phyloP scores from a whole-genome alignment of 2,888 invertebrate genomes.

The Papilio gigon region DNA sequence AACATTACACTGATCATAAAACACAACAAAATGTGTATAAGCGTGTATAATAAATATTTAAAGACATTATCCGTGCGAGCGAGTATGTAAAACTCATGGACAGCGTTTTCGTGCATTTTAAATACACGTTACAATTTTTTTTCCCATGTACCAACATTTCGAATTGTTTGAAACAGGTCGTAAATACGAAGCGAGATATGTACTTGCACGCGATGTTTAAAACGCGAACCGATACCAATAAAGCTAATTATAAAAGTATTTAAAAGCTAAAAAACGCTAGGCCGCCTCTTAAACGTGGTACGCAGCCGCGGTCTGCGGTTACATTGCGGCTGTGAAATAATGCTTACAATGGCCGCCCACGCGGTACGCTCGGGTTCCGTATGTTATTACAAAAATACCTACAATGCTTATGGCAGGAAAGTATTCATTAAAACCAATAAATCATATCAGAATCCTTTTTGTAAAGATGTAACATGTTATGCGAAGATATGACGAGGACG shows the following conservation, averaged over 20 bases:
- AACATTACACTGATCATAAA: not conserved
- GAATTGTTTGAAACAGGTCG: slow-evolving; percentile 40
- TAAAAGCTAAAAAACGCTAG: slow-evolving; percentile 53
- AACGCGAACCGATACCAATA: slow-evolving; percentile 56
- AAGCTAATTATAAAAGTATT: slow-evolving; percentile 68
- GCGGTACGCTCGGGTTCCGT: not conserved
- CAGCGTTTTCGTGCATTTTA: slow-evolving; percentile 37
- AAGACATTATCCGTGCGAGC: slow-evolving; percentile 33
- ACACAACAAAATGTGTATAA: not conserved
- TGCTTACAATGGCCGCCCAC: slow-evolving; percentile 11
- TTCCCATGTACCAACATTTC: slow-evolving; percentile 1
- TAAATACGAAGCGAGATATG: slow-evolving; percentile 42
- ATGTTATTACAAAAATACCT: too few species aligned
- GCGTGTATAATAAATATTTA: slow-evolving; percentile 40
- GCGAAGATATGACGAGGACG: too few species aligned
- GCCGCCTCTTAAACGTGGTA: slow-evolving; percentile 54
- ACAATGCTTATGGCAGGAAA: too few species aligned
- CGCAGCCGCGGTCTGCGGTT: slow-evolving; percentile 23
- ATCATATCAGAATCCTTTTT: too few species aligned
- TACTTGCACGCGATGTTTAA: slow-evolving; percentile 53
- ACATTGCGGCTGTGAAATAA: slow-evolving; percentile 6
- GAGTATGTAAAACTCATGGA: slow-evolving; percentile 32
- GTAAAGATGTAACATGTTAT: too few species aligned
- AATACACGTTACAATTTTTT: slow-evolving; percentile 35
- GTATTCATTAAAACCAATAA: too few species aligned